Percentiles rank a stretch among this genome's conserved stretches.
Evolutionary conservation across 2,888 invertebrate genomes (phyloP).

Genomic region (Xestia rhomboidea): DNA sequence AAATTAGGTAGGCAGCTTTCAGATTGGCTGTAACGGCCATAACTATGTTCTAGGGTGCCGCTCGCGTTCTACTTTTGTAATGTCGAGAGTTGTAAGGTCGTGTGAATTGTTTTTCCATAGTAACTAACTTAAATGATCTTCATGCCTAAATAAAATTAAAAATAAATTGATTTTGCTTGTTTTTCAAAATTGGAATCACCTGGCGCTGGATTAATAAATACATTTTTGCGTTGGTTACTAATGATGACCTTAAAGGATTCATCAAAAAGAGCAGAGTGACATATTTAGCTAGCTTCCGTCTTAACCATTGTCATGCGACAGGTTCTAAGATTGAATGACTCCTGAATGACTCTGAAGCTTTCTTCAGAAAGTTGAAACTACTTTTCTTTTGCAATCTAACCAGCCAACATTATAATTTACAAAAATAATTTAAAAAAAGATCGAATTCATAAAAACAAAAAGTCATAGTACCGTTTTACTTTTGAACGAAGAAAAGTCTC

Average conservation of each 20-base stretch:
- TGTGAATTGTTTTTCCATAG: constrained; percentile 27
- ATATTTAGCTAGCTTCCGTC: background rate
- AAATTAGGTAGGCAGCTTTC: constrained; percentile 13
- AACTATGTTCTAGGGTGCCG: background rate
- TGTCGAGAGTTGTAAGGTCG: constrained; percentile 4
- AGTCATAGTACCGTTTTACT: constrained; percentile 1
- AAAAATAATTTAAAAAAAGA: background rate
- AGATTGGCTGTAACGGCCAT: background rate
- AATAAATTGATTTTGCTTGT: background rate
- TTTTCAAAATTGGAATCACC: background rate
- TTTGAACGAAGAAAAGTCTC: constrained; percentile 45
- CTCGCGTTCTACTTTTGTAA: constrained; percentile 10
- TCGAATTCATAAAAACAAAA: background rate
- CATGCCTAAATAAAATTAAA: background rate
- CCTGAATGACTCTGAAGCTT: too few species aligned
- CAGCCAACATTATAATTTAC: background rate
- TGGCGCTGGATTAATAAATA: background rate
- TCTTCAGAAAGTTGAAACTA: background rate
- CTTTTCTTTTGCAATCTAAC: background rate
- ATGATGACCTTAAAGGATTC: background rate
- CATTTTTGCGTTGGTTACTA: background rate
- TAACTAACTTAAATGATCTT: background rate
- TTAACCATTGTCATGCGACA: background rate
- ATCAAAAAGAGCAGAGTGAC: background rate
- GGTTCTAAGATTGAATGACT: background rate